A percentile compares a stretch with the other conserved stretches of the same genome.
These are phyloP conservation scores for Coregonus ussuriensis DNA, from an alignment of 2,797 vertebrate species.

Conservation along the genomic window DNA sequence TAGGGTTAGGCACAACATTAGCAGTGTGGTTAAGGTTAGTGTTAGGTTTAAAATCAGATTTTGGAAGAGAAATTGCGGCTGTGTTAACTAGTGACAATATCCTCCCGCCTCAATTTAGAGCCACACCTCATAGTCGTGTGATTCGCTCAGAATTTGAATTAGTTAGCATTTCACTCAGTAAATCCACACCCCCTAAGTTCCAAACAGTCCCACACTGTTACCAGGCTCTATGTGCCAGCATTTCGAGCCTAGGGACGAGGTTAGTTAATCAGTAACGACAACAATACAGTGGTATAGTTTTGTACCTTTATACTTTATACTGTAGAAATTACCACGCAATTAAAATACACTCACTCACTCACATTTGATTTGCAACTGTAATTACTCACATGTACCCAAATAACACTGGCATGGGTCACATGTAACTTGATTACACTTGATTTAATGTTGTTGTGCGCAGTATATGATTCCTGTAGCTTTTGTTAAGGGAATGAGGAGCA, in stretches of 20 bases:
- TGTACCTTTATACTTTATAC: constrained; percentile 15
- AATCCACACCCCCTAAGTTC: too few relatives aligned
- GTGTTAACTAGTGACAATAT: too few relatives aligned
- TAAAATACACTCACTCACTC: neutral
- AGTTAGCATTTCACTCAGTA: too few relatives aligned
- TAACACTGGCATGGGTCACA: neutral
- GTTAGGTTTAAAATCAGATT: too few relatives aligned
- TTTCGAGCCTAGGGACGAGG: too few relatives aligned
- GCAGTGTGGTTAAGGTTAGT: too few relatives aligned
- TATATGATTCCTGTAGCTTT: neutral
- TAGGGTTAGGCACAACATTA: too few relatives aligned
- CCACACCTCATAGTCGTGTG: too few relatives aligned
- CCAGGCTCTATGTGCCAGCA: neutral
- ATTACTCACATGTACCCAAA: neutral
- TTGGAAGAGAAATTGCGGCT: too few relatives aligned
- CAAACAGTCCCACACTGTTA: too few relatives aligned
- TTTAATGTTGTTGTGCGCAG: neutral
- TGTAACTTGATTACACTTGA: neutral
- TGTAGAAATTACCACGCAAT: neutral
- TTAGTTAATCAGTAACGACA: constrained; percentile 8
- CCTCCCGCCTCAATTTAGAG: too few relatives aligned
- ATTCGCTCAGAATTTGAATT: too few relatives aligned
- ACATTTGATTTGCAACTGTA: neutral
- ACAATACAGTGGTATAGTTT: constrained; percentile 42
- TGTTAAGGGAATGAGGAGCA: neutral